Percentiles rank a stretch among this genome's conserved stretches.
phyloP scores from a whole-genome alignment of 2,888 invertebrate species.

The Eristalis arbustorum region DNA sequence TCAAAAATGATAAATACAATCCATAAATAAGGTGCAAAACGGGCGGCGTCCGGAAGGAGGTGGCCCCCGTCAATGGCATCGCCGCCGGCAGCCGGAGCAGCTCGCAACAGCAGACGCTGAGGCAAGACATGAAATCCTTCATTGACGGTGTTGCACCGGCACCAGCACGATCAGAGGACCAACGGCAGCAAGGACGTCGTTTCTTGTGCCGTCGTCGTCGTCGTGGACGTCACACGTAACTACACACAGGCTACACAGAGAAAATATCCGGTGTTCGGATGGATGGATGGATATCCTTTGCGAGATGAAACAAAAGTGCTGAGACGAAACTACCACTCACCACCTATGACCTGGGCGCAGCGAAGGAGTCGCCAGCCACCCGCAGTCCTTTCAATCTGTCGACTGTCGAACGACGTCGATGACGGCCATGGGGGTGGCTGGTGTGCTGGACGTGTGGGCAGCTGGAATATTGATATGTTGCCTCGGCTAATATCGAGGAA shows the following conservation, averaged over 20 bases:
- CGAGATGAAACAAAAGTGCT: constrained; percentile 39
- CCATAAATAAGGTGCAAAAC: constrained; percentile 73
- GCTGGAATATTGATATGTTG: constrained; percentile 65
- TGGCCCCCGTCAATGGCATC: too few species aligned
- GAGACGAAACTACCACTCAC: constrained; percentile 39
- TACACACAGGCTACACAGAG: constrained; percentile 21
- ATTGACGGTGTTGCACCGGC: constrained; percentile 56
- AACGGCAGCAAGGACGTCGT: constrained; percentile 26
- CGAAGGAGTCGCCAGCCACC: background rate
- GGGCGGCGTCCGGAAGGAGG: too few species aligned
- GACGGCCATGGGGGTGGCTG: background rate
- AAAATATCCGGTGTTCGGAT: constrained; percentile 43
- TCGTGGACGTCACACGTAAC: constrained; percentile 64
- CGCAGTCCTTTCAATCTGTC: constrained; percentile 57
- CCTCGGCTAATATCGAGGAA: constrained; percentile 62
- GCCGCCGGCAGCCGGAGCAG: constrained; percentile 35
- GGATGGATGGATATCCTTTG: constrained; percentile 54
- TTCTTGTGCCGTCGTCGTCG: constrained; percentile 51
- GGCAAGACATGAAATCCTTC: constrained; percentile 68
- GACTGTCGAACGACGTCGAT: constrained; percentile 31
- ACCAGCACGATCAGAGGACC: background rate
- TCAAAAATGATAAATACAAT: constrained; percentile 74
- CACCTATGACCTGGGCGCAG: constrained; percentile 43
- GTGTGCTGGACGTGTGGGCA: background rate
- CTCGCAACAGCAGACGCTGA: constrained; percentile 45